Evolutionary conservation across 2,888 invertebrate species (phyloP), one percentile per base, ranked within the genome.

Genomic region (Dynastes tityus): DNA sequence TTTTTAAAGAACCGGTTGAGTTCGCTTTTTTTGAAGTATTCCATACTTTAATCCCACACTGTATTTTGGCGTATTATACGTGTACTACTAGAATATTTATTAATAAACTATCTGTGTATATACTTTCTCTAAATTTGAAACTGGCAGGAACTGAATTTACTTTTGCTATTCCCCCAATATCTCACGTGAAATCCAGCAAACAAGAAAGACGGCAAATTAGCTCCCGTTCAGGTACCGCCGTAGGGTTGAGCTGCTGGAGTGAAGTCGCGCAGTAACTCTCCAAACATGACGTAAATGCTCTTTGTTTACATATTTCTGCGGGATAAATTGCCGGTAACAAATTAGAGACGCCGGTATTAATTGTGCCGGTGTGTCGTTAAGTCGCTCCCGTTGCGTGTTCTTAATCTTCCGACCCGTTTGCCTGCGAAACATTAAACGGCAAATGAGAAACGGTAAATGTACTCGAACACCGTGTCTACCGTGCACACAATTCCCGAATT

Each of bases 301-400:
- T 83, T 82, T 85, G 84, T 85, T 86, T 86, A 86, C 86, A 86
- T 86, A 86, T 86, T 86, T 84, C 82, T 83, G 83, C 81, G 86
- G 84, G 84, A 84, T 84, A 85, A 85, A 86, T 83, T 86, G 85
- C 85, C 83, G 83, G 83, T 84, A 86, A 86, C 86, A 86, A 87
- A 87, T 87, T 87, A 86, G 85, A 84, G 82, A 84, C 83, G 85
- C 73, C 73, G 58, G 73, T 73, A 73, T 73, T 73, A 73, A 86
- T 87, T 85, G 85, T 83, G 83, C 82, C 84, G 83, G 85, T 82
- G 83, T 81, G 82, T 80, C 77, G 81, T 82, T 74, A 74, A 61
- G 73, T 40, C 58, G 55, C 73, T 71, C 55, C 83, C 80, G 83
- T 82, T 83, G 81, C 81, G 79, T 80, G 81, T 83, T 83, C 83